Base-by-base conservation (phyloP, 2,888 invertebrate genomes). In the Drosophila pegasa region DNA sequence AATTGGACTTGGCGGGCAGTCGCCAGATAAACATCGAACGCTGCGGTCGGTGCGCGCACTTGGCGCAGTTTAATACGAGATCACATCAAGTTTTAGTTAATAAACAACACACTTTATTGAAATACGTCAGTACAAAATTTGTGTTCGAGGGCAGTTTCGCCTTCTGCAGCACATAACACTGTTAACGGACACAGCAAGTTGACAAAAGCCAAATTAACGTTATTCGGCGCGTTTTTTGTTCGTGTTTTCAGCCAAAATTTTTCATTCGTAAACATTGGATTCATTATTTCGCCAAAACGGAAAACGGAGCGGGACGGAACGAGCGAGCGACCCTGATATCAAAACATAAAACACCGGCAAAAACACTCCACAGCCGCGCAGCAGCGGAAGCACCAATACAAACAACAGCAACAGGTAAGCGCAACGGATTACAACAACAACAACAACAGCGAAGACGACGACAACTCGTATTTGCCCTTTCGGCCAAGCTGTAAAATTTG, bases 81-180 rank as follows among this genome's bases (percentile, higher is more conserved):
- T 54, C 55, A 62, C 8, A 61, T 54, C 35, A 65, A 71, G 59
- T 51, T 51, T 48, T 60, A 57, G 45, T 57, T 51, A 54, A 61
- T 64, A 61, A 81, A 78, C 78, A 78, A 75, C 65, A 84, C 60
- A 80, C 41, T 60, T 67, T 45, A 48, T 62, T 59, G 40, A 71
- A 87, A 80, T 66, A 80, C 78, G 84, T 87, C 81, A 81, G 65
- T 51, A 18, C 20, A 61, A 66, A 68, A 55, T 78, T 78, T 71
- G 29, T 69, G 63, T 72, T 40, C 29, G 22, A 43, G 48, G 51
- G 62, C 56, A 59, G 12, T 51, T 58, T 59, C 27, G 47, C 56
- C 55, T 33, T 62, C 62, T 59, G 73, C 78, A 67, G 61, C 47
- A 54, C 20, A 59, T 40, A n/a, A 45, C 55, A 55, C 59, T 40